Evolutionary conservation across 2,113 vertebrate species (phyloP), one percentile per base, ranked within the genome.

Genomic region (Miniopterus natalensis): DNA sequence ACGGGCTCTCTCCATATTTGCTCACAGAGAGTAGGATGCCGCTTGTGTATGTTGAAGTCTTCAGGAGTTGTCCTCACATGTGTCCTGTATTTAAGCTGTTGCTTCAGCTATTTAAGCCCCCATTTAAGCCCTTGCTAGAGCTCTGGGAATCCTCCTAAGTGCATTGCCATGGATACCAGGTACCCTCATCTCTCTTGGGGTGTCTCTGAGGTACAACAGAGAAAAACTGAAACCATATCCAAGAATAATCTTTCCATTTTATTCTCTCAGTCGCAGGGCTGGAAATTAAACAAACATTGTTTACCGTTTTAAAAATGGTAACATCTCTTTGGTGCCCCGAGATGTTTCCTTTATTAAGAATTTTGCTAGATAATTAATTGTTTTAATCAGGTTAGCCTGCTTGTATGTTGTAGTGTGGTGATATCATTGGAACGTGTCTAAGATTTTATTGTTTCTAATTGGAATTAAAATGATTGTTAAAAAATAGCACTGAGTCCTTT

Each of bases 111-210:
- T 14, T 12, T 27, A 12, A 49, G 45, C 53, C 36, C 63, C 61
- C 14, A 10, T 63, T 17, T 31, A 42, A 53, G n/a, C 8, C 36
- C 20, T 47, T 45, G 71, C 59, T 40, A 36, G 73, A 84, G 13
- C 29, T 17, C 81, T 71, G 51, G 17, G 27, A n/a, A 45, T 74
- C 8, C 40, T 89, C 49, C 40, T 14, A 1, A 49, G 40, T 29
- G 55, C 23, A 65, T 94, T 79, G 55, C 93, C 71, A 84, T 95
- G 89, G n/a, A n/a, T 83, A 75, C 92, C 45, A 66, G 53, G 31
- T 42, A 40, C 36, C 29, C 20, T 55, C 2, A 6, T 86, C 29
- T 92, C 78, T 83, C 78, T 31, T 20, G 77, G 79, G 42, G 15
- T 18, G 40, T 85, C 81, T 75, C 68, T 66, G 27, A 88, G 49